Conservation (phyloP, 2,797 vertebrate genomes). For the Hemitrygon akajei region DNA sequence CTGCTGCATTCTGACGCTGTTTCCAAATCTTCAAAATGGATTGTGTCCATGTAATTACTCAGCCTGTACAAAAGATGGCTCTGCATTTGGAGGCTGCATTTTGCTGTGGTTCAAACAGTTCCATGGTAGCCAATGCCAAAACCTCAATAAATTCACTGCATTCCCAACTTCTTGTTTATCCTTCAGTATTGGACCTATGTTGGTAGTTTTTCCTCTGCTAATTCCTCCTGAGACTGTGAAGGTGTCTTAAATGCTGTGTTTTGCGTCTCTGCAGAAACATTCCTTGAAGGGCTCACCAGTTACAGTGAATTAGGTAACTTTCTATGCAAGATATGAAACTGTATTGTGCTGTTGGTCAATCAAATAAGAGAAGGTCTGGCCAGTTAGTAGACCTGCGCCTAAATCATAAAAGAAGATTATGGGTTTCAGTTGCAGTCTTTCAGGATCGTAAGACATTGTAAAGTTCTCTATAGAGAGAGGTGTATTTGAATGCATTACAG, state of each 20-base stretch:
- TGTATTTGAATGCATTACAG: neutral
- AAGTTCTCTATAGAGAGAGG: too few species aligned
- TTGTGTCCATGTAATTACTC: neutral
- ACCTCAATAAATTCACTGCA: neutral
- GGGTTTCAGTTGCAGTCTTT: neutral
- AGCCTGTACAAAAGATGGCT: neutral
- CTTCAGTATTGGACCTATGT: neutral
- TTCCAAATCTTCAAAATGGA: neutral
- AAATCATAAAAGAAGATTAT: neutral
- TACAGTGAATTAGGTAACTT: neutral
- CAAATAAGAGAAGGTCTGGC: neutral
- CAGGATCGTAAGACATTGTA: neutral
- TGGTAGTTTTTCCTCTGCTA: neutral
- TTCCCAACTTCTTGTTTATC: neutral
- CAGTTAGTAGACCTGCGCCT: neutral
- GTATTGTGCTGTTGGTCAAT: neutral
- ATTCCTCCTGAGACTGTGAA: neutral
- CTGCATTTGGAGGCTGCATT: neutral
- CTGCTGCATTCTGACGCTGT: neutral
- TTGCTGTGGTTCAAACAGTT: neutral
- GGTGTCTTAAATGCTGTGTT: neutral
- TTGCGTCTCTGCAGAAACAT: neutral
- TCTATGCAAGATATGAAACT: neutral
- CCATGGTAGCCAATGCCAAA: neutral
- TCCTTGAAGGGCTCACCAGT: neutral